A percentile compares a stretch with the other conserved stretches of the same genome.
Evolutionary conservation across 1,140 invertebrate genomes (phyloP).

Genomic region (Heliconius congener): DNA sequence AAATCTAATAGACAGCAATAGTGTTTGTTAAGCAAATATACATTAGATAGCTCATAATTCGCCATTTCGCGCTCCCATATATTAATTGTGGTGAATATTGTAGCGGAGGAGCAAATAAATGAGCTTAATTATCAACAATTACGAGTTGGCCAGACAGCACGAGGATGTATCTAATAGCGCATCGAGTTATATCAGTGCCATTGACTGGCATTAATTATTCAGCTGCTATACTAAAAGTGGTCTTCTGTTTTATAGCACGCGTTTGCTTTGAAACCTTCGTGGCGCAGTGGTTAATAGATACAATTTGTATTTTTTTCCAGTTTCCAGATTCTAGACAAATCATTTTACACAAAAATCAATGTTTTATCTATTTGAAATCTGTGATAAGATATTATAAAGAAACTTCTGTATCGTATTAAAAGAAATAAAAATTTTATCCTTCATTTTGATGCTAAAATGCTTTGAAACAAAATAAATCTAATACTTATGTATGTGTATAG

Average conservation of each 20-base stretch:
- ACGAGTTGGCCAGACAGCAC: conserved; percentile 30
- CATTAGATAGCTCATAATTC: no score
- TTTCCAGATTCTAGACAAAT: neutral
- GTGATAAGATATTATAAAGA: neutral
- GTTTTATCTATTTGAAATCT: neutral
- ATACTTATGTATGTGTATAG: no score
- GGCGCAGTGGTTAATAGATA: no score
- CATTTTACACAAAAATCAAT: neutral
- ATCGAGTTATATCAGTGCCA: conserved; percentile 31
- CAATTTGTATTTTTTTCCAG: neutral
- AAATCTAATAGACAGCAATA: no score
- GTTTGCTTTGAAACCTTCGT: neutral
- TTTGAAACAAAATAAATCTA: neutral
- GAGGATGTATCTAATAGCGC: conserved; percentile 28
- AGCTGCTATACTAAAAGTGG: conserved; percentile 19
- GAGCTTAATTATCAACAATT: conserved; percentile 43
- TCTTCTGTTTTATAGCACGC: conserved; percentile 17
- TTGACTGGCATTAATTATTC: conserved; percentile 32
- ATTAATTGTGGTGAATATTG: conserved; percentile 34
- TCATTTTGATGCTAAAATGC: neutral
- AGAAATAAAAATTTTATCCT: neutral
- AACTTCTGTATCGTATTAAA: neutral
- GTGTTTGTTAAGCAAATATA: no score
- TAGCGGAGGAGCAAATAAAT: conserved; percentile 35
- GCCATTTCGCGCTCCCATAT: neutral